phyloP scores from a whole-genome alignment of 2,888 invertebrate species.

The Plebejus anna region DNA sequence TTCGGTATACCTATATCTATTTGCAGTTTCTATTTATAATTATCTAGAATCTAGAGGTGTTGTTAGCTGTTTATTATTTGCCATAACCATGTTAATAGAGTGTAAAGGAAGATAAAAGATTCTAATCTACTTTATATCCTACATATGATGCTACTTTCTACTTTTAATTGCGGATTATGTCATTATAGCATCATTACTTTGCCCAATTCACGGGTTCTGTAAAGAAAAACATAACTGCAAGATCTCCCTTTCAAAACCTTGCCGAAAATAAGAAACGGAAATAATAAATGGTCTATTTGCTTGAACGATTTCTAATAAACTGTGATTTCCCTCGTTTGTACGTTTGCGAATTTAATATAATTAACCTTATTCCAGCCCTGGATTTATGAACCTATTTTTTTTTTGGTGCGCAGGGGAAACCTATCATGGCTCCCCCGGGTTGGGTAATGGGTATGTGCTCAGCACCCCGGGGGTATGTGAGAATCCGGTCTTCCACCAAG shows the following conservation, averaged over 20 bases:
- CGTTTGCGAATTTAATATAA: neutral
- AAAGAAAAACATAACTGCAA: neutral
- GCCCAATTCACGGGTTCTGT: neutral
- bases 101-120: neutral
- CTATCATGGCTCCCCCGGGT: too few species aligned
- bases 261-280: neutral
- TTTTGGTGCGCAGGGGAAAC: too few species aligned
- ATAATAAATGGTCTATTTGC: neutral
- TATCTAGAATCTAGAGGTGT: neutral
- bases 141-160: constrained; percentile 5
- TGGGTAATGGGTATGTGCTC: too few species aligned
- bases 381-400: too few species aligned
- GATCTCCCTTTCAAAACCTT: constrained; percentile 3
- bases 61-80: neutral
- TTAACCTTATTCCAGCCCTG: too few species aligned
- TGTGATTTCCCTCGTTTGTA: neutral
- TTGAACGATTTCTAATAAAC: constrained; percentile 7
- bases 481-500: too few species aligned
- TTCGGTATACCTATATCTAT: too few species aligned
- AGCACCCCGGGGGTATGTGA: too few species aligned
- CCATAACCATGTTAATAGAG: neutral
- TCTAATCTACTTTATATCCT: constrained; percentile 5
- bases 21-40: too few species aligned
- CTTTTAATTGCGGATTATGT: neutral
- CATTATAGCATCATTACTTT: neutral